These are phyloP conservation scores for Vombatus ursinus DNA, from an alignment of 2,113 vertebrate species.

Conservation along the genomic window DNA sequence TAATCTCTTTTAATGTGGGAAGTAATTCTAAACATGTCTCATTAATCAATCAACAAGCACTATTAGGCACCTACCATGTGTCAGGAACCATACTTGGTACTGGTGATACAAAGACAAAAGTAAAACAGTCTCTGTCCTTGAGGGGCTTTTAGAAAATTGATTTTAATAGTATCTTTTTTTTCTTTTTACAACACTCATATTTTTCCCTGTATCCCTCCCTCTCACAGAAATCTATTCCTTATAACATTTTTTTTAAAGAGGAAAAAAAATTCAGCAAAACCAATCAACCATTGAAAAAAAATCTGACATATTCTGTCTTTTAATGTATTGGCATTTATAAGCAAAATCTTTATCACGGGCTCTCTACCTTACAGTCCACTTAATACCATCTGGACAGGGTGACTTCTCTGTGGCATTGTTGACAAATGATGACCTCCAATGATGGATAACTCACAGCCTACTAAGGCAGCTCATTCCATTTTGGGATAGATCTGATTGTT, in stretches of 20 bases:
- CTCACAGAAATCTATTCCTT: not conserved
- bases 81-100: not conserved
- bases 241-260: not conserved
- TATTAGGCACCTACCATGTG: not conserved
- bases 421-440: not conserved
- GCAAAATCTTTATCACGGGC: not conserved
- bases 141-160: not conserved
- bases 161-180: not conserved
- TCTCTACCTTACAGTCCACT: not conserved
- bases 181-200: not conserved
- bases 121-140: not conserved
- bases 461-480: not conserved
- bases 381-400: not conserved
- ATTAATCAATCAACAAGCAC: not conserved
- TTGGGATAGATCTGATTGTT: not conserved
- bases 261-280: not conserved
- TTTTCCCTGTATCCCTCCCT: not conserved
- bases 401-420: not conserved
- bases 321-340: constrained; percentile 30
- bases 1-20: constrained; percentile 19
- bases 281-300: not conserved
- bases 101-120: not conserved
- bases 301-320: not conserved
- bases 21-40: constrained; percentile 18
- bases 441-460: not conserved